Evolutionary conservation across 2,797 vertebrate genomes (phyloP).

Genomic region (Tapera naevia): DNA sequence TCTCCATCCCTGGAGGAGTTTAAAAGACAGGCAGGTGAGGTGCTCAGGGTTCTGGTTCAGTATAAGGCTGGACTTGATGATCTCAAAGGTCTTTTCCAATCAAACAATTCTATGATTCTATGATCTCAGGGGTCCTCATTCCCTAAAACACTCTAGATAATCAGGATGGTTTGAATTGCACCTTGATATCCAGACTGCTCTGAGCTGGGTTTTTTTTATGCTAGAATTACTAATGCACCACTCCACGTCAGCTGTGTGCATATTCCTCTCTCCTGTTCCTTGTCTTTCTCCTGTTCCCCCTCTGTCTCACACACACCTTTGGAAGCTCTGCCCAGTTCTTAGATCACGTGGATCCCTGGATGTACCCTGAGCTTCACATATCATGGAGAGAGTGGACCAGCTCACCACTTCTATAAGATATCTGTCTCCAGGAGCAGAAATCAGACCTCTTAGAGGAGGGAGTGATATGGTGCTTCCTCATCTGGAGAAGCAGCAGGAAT

Average conservation of each 20-base stretch:
- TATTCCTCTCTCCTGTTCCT: background rate
- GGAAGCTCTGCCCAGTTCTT: background rate
- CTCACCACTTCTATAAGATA: background rate
- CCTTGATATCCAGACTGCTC: background rate
- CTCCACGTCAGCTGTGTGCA: background rate
- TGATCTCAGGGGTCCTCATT: background rate
- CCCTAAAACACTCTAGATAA: background rate
- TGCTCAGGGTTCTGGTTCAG: too few relatives aligned
- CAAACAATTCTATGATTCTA: too few relatives aligned
- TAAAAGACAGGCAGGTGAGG: too few relatives aligned
- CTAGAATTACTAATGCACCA: background rate
- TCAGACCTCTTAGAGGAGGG: background rate
- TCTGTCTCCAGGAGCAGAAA: background rate
- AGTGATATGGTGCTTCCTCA: background rate
- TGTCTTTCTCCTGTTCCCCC: background rate
- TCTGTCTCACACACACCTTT: background rate
- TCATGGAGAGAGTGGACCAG: background rate
- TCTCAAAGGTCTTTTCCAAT: too few relatives aligned
- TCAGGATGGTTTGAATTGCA: background rate
- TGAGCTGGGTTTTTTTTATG: background rate
- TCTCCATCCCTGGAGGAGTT: too few relatives aligned
- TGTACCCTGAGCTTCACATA: background rate
- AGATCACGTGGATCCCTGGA: background rate
- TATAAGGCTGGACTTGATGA: too few relatives aligned
- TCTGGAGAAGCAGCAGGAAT: background rate